A percentile compares a stretch with the other conserved stretches of the same genome.
These are phyloP conservation scores for Nothoprocta perdicaria DNA, from an alignment of 2,113 vertebrate genomes.

Conservation along the genomic window DNA sequence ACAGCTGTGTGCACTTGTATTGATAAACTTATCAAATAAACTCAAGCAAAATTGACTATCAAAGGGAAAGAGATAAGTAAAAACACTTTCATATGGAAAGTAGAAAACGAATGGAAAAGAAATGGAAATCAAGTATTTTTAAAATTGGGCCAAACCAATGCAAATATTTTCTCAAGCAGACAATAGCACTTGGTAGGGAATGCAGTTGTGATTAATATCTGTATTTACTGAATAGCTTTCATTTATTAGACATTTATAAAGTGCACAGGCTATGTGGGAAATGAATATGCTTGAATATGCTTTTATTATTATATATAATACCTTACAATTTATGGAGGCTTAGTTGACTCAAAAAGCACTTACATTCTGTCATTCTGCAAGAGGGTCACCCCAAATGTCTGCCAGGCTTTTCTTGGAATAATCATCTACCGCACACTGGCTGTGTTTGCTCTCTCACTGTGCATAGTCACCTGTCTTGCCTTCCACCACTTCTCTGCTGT, in stretches of 20 bases:
- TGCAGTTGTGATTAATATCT: not conserved
- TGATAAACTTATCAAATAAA: not conserved
- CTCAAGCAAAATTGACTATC: not conserved
- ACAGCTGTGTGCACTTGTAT: constrained; percentile 3
- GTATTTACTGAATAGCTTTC: not conserved
- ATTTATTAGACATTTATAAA: not conserved
- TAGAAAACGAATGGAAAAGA: not conserved
- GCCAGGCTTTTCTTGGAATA: not conserved
- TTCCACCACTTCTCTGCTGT: not conserved
- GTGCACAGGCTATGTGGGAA: not conserved
- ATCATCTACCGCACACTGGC: not conserved
- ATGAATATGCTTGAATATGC: not conserved
- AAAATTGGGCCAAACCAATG: not conserved
- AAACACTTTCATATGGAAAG: not conserved
- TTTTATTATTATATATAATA: not conserved
- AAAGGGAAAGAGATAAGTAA: not conserved
- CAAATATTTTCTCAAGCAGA: not conserved
- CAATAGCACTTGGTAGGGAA: not conserved
- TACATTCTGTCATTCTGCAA: not conserved
- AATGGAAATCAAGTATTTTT: not conserved
- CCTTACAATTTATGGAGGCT: not conserved
- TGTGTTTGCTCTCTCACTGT: not conserved
- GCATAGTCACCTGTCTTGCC: not conserved
- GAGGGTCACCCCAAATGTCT: not conserved
- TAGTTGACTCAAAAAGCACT: not conserved